Evolutionary conservation across 2,888 invertebrate species (phyloP).

Genomic region (Heliothis peltigera): DNA sequence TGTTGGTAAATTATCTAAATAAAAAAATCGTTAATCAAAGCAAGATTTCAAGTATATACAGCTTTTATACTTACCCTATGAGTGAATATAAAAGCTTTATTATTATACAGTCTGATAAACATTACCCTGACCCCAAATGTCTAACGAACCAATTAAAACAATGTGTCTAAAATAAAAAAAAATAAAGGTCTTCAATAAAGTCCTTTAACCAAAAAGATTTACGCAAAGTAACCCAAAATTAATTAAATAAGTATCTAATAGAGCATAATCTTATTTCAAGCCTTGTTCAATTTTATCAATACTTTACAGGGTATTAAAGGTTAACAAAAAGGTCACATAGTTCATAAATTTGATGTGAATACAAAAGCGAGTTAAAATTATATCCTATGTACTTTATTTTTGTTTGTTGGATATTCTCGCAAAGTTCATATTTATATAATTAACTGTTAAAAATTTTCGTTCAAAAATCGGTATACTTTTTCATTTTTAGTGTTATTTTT

Average conservation of each 20-base stretch:
- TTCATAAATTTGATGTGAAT: neutral
- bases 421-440: too few species aligned
- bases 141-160: conserved; percentile 1
- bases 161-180: neutral
- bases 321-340: neutral
- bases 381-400: neutral
- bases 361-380: neutral
- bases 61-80: too few species aligned
- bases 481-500: too few species aligned
- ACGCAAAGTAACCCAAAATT: conserved; percentile 23
- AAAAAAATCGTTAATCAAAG: too few species aligned
- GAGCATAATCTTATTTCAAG: conserved; percentile 27
- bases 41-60: too few species aligned
- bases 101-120: too few species aligned
- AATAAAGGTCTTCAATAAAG: conserved; percentile 17
- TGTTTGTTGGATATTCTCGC: neutral
- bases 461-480: too few species aligned
- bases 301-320: conserved; percentile 17
- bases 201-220: conserved; percentile 26
- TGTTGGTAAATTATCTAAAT: too few species aligned
- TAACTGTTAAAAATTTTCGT: too few species aligned
- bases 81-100: too few species aligned
- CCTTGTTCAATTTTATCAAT: conserved; percentile 17
- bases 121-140: neutral
- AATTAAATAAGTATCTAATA: conserved; percentile 39